Evolutionary conservation across 1,140 invertebrate genomes (phyloP).

Genomic region (Procambarus virginalis): DNA sequence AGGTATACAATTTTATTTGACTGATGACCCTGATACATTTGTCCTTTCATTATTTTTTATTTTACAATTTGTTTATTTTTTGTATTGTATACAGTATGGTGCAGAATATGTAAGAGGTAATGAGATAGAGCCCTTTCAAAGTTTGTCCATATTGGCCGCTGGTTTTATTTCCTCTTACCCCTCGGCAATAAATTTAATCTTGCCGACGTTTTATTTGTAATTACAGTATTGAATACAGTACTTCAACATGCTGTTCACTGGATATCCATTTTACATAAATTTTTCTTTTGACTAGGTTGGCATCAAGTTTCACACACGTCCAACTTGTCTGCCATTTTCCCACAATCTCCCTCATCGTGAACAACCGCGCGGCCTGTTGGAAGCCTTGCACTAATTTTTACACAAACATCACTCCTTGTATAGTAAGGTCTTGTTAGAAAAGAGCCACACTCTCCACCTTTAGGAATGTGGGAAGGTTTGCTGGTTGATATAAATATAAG

Average conservation of each 20-base stretch:
- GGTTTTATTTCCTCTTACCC: too few species aligned
- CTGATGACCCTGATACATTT: too few species aligned
- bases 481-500: neutral
- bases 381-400: slow-evolving; percentile 24
- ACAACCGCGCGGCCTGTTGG: slow-evolving; percentile 63
- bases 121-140: too few species aligned
- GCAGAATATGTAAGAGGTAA: too few species aligned
- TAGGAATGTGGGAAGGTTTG: neutral
- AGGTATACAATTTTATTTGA: too few species aligned
- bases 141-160: too few species aligned
- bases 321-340: slow-evolving; percentile 68
- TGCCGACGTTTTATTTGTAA: neutral
- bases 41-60: too few species aligned
- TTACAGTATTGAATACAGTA: neutral
- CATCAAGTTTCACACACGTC: slow-evolving; percentile 67
- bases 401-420: neutral
- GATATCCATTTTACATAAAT: neutral
- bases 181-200: neutral
- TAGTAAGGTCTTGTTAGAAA: too few species aligned
- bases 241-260: neutral
- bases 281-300: slow-evolving; percentile 21
- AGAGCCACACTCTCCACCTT: neutral
- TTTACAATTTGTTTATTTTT: too few species aligned
- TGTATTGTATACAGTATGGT: too few species aligned
- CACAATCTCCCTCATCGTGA: slow-evolving; percentile 52